Percentiles rank a stretch among this genome's conserved stretches.
phyloP scores from a whole-genome alignment of 2,888 invertebrate genomes.

The Pyrrhosoma nymphula region DNA sequence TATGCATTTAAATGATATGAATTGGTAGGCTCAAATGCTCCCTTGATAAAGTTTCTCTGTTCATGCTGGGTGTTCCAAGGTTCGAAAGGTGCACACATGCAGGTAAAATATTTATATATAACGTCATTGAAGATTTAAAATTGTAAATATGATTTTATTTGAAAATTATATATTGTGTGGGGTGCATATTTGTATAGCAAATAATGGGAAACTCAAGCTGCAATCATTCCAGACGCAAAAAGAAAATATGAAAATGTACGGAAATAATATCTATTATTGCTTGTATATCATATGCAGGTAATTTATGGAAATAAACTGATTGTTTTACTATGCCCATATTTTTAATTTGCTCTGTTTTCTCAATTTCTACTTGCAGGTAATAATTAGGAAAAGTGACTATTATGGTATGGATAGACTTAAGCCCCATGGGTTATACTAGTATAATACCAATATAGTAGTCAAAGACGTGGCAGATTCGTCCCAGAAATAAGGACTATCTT shows the following conservation, averaged over 20 bases:
- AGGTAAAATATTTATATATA: slow-evolving; percentile 59
- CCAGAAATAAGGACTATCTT: too few relatives aligned
- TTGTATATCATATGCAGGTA: slow-evolving; percentile 61
- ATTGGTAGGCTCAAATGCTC: slow-evolving; percentile 47
- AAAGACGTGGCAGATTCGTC: too few relatives aligned
- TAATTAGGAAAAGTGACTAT: too few relatives aligned
- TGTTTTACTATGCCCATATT: slow-evolving; percentile 51
- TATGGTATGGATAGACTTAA: too few relatives aligned
- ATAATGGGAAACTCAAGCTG: slow-evolving; percentile 61
- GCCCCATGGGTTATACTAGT: too few relatives aligned
- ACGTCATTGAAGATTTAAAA: slow-evolving; percentile 39
- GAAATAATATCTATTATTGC: slow-evolving; percentile 51
- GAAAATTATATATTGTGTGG: slow-evolving; percentile 53
- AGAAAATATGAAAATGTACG: slow-evolving; percentile 28
- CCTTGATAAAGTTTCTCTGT: slow-evolving; percentile 48
- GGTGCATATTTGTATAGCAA: slow-evolving; percentile 64
- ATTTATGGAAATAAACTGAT: slow-evolving; percentile 60
- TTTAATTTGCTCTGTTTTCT: neutral
- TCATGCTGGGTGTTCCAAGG: slow-evolving; percentile 56
- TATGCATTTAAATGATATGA: slow-evolving; percentile 59
- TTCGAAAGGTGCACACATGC: slow-evolving; percentile 64
- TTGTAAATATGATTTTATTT: slow-evolving; percentile 64
- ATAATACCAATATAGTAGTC: too few relatives aligned
- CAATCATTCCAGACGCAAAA: slow-evolving; percentile 60
- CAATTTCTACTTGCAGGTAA: too few relatives aligned